A percentile compares a stretch with the other conserved stretches of the same genome.
Conservation (phyloP, 2,113 vertebrate species). For the Procavia capensis region DNA sequence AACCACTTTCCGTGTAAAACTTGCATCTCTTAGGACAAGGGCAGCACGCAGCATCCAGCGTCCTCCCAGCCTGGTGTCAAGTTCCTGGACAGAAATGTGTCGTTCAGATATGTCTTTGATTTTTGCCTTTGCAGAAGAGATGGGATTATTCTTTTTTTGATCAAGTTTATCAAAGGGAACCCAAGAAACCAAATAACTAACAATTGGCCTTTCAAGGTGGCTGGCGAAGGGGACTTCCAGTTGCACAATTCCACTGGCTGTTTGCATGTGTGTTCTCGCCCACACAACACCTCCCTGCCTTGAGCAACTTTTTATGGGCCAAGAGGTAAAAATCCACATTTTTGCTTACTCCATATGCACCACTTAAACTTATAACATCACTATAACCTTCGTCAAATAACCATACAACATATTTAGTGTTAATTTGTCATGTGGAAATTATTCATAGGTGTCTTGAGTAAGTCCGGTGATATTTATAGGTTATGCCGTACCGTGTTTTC, state of each 20-base stretch:
- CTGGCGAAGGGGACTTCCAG: conserved; percentile 20
- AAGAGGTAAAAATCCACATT: conserved; percentile 63
- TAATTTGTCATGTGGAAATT: conserved; percentile 95
- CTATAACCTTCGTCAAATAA: conserved; percentile 88
- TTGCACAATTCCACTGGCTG: conserved; percentile 48
- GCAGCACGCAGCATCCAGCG: conserved; percentile 28
- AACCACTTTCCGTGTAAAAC: conserved; percentile 78
- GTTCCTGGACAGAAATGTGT: conserved; percentile 70
- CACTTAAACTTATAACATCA: conserved; percentile 83
- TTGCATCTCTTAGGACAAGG: conserved; percentile 74
- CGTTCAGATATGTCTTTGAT: conserved; percentile 29
- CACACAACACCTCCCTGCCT: background rate
- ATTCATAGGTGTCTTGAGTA: conserved; percentile 91
- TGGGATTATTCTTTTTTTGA: background rate
- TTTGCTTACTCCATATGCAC: conserved; percentile 74
- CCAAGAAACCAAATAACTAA: conserved; percentile 70
- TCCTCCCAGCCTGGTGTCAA: conserved; percentile 20
- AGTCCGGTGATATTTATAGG: conserved; percentile 91
- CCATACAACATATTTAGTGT: conserved; percentile 89
- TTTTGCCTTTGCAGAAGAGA: conserved; percentile 2
- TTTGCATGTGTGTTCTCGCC: background rate
- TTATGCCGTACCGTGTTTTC: conserved; percentile 91
- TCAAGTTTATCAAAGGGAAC: conserved; percentile 43
- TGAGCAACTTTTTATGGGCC: conserved; percentile 57
- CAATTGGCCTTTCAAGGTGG: conserved; percentile 67